Evolutionary conservation across 2,113 vertebrate species (phyloP), one percentile per base, ranked within the genome.

Genomic region (Malurus elegans): DNA sequence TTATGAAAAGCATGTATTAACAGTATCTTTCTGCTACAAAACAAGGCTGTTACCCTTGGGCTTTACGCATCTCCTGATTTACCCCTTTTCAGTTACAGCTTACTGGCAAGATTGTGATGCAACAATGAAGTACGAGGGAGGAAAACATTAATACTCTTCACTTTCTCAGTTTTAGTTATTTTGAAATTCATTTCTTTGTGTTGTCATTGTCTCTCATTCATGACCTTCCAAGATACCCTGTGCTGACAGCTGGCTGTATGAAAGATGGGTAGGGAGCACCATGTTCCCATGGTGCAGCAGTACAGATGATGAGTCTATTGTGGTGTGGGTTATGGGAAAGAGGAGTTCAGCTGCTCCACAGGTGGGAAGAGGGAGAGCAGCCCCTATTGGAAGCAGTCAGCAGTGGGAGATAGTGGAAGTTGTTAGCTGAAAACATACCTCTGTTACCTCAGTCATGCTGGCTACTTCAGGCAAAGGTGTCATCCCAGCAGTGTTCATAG

Each of bases 391-490:
- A 71, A 70, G 72, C 18, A 45, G 11, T 61, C 17, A 24, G 66
- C 38, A 29, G 2, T 62, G 36, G 34, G 58, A 85, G 48, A 60
- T 14, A 34, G 14, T 54, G 17, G 32, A 48, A 79, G 25, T 1
- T 42, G 53, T 50, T 57, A 44, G 31, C n/a, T 88, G 66, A 50
- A 85, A 64, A 44, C 5, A 8, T 15, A 29, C 25, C 42, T 69
- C 31, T 86, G 34, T 81, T 64, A 24, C 21, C 11, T 51, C n/a
- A 32, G 0, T 40, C 54, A 8, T 0, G 0, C 14, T n/a, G 28
- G 18, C 50, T 56, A 2, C 67, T 57, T 58, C 8, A 45, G 42
- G 16, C 38, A 57, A n/a, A 8, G 3, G 1, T 32, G 36, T 65
- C 42, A 54, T 50, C 31, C 40, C 65, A 74, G 9, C 18, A 71